phyloP scores from a whole-genome alignment of 2,113 vertebrate species.

The Picathartes gymnocephalus region DNA sequence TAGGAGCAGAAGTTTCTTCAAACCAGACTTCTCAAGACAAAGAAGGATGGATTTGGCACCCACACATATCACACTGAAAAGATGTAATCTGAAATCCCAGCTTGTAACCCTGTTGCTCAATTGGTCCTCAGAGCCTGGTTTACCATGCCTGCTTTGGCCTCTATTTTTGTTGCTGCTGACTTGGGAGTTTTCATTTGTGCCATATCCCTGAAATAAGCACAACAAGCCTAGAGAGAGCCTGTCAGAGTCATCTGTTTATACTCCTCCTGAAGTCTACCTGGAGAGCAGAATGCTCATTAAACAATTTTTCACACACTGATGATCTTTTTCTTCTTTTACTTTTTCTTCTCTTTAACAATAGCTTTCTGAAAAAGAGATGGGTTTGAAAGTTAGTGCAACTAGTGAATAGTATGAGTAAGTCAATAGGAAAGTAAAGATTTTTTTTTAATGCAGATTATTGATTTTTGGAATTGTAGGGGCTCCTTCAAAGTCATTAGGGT shows the following conservation, averaged over 20 bases:
- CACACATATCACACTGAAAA: background rate
- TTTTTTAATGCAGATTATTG: background rate
- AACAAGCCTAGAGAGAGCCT: background rate
- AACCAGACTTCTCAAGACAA: background rate
- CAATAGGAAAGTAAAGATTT: conserved; percentile 37
- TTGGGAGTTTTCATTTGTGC: background rate
- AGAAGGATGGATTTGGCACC: background rate
- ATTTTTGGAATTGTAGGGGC: conserved; percentile 17
- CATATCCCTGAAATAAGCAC: background rate
- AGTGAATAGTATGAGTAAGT: background rate
- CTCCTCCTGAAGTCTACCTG: background rate
- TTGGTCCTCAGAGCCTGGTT: background rate
- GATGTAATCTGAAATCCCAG: background rate
- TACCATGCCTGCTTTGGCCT: background rate
- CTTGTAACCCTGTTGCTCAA: background rate
- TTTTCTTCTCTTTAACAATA: conserved; percentile 3
- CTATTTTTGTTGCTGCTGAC: background rate
- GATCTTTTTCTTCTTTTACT: background rate
- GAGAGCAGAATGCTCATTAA: conserved; percentile 10
- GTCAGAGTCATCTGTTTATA: background rate
- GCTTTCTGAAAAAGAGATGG: background rate
- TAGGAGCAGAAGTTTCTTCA: background rate
- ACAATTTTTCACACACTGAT: background rate
- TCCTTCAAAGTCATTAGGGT: background rate
- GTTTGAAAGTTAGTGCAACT: background rate